Percentiles rank a stretch among this genome's conserved stretches.
Conservation (phyloP, 2,888 invertebrate species). For the Pseudococcus longispinus region DNA sequence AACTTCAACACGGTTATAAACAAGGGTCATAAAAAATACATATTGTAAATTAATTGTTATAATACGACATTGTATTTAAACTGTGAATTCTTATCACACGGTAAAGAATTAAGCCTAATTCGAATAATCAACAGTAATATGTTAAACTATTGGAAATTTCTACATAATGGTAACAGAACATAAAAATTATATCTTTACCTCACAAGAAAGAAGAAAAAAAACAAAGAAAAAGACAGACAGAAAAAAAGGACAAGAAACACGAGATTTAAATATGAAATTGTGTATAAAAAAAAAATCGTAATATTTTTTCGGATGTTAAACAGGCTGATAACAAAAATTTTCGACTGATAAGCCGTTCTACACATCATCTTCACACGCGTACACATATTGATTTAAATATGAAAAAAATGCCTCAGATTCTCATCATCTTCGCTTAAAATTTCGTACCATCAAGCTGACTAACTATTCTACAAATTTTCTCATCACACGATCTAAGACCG, state of each 20-base stretch:
- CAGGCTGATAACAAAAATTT: background rate
- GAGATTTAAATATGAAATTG: slow-evolving; percentile 17
- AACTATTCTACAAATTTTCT: background rate
- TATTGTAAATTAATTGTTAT: slow-evolving; percentile 40
- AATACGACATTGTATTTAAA: slow-evolving; percentile 30
- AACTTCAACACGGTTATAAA: slow-evolving; percentile 40
- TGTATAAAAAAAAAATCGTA: background rate
- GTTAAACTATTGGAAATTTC: slow-evolving; percentile 49
- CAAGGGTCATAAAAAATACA: slow-evolving; percentile 31
- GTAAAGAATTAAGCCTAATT: slow-evolving; percentile 43
- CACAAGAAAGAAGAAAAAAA: slow-evolving; percentile 25
- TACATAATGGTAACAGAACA: slow-evolving; percentile 54
- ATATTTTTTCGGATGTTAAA: background rate
- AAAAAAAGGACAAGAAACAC: slow-evolving; percentile 15
- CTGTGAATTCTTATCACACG: slow-evolving; percentile 33
- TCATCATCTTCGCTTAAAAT: background rate
- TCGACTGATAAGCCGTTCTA: background rate
- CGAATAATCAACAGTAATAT: slow-evolving; percentile 41
- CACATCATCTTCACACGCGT: background rate
- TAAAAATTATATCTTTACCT: slow-evolving; percentile 43
- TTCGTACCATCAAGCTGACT: background rate
- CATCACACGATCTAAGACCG: background rate
- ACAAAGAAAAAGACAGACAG: slow-evolving; percentile 10
- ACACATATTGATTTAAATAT: background rate
- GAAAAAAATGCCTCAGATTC: background rate